These are phyloP conservation scores for Acrobasis consociella DNA, from an alignment of 2,888 invertebrate genomes.

Conservation along the genomic window DNA sequence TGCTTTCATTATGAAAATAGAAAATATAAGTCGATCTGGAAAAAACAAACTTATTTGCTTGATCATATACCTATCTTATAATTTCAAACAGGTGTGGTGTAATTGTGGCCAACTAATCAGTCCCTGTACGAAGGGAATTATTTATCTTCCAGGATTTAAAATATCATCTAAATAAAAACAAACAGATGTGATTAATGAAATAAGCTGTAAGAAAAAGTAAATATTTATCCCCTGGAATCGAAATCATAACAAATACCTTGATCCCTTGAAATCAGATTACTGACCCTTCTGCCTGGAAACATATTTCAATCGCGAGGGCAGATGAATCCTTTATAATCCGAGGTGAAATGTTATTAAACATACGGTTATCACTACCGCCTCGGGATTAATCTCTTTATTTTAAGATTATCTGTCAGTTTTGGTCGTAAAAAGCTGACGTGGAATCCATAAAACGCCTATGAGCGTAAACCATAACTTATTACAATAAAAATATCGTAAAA, in stretches of 20 bases:
- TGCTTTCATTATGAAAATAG: too few relatives aligned
- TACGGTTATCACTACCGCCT: slow-evolving; percentile 9
- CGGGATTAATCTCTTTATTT: slow-evolving; percentile 20
- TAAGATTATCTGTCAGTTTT: slow-evolving; percentile 24
- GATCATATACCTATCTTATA: too few relatives aligned
- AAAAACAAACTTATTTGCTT: too few relatives aligned
- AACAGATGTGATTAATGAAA: background rate
- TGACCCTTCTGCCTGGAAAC: slow-evolving; percentile 7
- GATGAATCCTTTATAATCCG: slow-evolving; percentile 20
- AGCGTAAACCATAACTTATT: slow-evolving; percentile 14
- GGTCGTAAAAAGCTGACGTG: slow-evolving; percentile 17
- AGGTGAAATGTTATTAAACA: slow-evolving; percentile 19
- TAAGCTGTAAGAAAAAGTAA: slow-evolving; percentile 2
- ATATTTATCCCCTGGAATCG: slow-evolving; percentile 4
- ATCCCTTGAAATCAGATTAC: slow-evolving; percentile 19
- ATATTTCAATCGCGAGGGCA: slow-evolving; percentile 17
- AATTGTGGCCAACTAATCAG: too few relatives aligned
- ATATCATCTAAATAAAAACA: background rate
- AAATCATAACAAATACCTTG: slow-evolving; percentile 11
- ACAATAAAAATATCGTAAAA: slow-evolving; percentile 21
- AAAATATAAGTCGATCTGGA: too few relatives aligned
- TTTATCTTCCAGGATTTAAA: too few relatives aligned
- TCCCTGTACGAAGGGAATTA: too few relatives aligned
- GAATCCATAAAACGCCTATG: slow-evolving; percentile 16
- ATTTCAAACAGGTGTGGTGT: too few relatives aligned